phyloP scores from a whole-genome alignment of 1,140 invertebrate genomes.

The Pseudomyrmex flavicornis region DNA sequence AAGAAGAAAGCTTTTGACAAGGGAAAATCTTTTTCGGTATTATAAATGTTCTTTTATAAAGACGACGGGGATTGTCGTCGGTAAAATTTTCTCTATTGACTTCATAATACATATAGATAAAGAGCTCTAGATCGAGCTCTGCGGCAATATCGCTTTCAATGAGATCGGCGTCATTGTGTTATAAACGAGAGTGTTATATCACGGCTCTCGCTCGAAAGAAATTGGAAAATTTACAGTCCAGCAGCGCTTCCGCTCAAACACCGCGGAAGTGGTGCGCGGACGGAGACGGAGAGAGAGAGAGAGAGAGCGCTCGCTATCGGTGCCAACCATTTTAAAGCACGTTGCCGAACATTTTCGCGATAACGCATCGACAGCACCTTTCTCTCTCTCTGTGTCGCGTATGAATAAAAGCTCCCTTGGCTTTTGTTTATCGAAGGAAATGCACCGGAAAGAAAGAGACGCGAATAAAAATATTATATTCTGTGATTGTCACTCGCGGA shows the following conservation, averaged over 20 bases:
- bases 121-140: not conserved
- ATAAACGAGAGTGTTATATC: conserved; percentile 45
- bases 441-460: not conserved
- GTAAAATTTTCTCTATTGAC: conserved; percentile 16
- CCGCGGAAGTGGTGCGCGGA: conserved; percentile 35
- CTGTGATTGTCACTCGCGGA: not conserved
- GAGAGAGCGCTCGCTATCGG: conserved; percentile 20
- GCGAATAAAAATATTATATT: not conserved
- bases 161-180: conserved; percentile 25
- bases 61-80: not conserved
- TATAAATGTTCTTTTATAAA: not conserved
- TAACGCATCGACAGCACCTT: conserved; percentile 17
- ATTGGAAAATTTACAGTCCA: conserved; percentile 59
- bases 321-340: conserved; percentile 6
- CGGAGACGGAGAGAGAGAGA: too few species aligned
- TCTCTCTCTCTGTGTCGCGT: not conserved
- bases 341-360: conserved; percentile 37
- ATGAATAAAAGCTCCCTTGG: conserved; percentile 29
- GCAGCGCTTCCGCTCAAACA: conserved; percentile 43
- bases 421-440: conserved; percentile 24
- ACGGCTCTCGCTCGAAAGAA: conserved; percentile 39
- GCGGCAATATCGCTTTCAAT: conserved; percentile 6
- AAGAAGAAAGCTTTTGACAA: conserved; percentile 7
- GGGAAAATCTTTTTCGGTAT: not conserved
- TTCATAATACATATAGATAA: not conserved